Conservation (phyloP, 2,888 invertebrate species). For the Tenthredo livida region DNA sequence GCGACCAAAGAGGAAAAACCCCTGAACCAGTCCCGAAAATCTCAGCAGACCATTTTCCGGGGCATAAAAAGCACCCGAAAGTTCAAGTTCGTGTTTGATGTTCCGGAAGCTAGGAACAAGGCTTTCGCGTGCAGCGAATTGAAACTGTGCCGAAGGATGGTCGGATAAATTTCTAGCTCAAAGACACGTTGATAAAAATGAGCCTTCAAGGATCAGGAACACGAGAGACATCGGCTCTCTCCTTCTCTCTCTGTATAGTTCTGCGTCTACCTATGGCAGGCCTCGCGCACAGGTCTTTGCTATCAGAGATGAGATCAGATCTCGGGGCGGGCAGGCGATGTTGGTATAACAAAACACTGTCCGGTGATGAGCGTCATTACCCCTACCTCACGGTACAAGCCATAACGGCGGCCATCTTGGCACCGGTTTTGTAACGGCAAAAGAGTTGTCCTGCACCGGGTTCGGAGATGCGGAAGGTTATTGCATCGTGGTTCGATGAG, state of each 20-base stretch:
- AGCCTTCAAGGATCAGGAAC: conserved; percentile 29
- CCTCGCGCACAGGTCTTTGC: conserved; percentile 53
- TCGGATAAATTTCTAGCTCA: neutral
- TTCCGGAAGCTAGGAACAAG: neutral
- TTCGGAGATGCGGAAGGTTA: conserved; percentile 55
- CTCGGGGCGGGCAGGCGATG: conserved; percentile 67
- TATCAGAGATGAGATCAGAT: conserved; percentile 75
- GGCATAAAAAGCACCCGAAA: neutral
- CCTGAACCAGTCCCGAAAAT: neutral
- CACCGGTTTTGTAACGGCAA: conserved; percentile 59
- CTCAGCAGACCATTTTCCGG: neutral
- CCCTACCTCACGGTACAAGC: conserved; percentile 70
- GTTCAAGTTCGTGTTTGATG: neutral
- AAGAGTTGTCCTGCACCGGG: conserved; percentile 38
- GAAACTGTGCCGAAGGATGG: neutral
- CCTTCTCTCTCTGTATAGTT: conserved; percentile 38
- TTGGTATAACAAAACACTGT: conserved; percentile 77
- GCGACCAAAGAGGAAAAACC: neutral
- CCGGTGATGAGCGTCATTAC: conserved; percentile 78
- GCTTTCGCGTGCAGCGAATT: neutral
- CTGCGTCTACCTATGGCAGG: conserved; percentile 51
- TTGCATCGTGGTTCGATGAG: conserved; percentile 72
- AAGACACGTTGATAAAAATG: conserved; percentile 26
- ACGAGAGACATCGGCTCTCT: conserved; percentile 50
- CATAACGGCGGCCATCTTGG: conserved; percentile 76